Conservation (phyloP, 2,888 invertebrate species). For the Hypselothyrea guttata region DNA sequence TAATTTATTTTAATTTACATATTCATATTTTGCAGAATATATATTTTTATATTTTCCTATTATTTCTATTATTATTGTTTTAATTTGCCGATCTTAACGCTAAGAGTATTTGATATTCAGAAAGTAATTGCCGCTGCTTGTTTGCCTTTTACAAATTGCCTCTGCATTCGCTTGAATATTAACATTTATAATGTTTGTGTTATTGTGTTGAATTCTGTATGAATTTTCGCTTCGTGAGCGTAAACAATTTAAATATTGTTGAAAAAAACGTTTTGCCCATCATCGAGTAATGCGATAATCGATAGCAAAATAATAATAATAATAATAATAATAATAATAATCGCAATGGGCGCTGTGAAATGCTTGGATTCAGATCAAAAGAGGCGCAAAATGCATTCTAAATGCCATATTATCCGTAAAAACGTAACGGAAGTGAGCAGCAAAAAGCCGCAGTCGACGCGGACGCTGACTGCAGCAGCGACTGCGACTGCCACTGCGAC, state of each 20-base stretch:
- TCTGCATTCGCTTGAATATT: conserved; percentile 17
- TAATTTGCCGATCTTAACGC: no score
- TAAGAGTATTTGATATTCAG: not conserved
- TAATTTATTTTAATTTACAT: no score
- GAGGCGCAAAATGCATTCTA: conserved; percentile 61
- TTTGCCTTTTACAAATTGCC: no score
- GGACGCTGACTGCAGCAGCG: not conserved
- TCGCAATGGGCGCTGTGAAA: conserved; percentile 12
- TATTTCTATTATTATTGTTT: no score
- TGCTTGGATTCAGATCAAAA: conserved; percentile 52
- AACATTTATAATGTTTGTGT: conserved; percentile 44
- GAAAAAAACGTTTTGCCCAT: conserved; percentile 3
- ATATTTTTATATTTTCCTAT: no score
- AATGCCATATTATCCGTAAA: conserved; percentile 65
- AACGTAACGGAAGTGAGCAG: conserved; percentile 56
- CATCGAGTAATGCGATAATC: no score
- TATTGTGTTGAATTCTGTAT: conserved; percentile 10
- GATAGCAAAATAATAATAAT: conserved; percentile 22
- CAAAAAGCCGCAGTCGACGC: conserved; percentile 25
- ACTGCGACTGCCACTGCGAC: not conserved
- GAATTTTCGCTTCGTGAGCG: conserved; percentile 8
- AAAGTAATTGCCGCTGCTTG: no score
- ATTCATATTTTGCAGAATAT: no score
- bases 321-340: conserved; percentile 5
- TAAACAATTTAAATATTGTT: conserved; percentile 9